Conservation (phyloP, 2,888 invertebrate genomes). For the Candidula unifasciata region DNA sequence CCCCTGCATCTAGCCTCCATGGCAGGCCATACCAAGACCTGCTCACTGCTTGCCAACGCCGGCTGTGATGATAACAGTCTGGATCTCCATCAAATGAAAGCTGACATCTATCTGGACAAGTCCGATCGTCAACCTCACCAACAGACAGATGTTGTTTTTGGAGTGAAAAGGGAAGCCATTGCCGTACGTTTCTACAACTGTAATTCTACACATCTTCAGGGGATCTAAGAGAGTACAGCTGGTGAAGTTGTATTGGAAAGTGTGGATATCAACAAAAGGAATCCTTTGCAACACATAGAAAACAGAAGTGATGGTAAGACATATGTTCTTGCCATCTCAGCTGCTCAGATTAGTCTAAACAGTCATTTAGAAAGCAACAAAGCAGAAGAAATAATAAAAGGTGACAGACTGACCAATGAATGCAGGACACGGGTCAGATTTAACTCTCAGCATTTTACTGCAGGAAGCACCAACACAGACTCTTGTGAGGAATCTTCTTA, state of each 20-base stretch:
- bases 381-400: neutral
- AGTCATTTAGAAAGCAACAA: too few species aligned
- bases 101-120: constrained; percentile 35
- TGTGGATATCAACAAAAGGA: neutral
- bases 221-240: neutral
- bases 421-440: too few species aligned
- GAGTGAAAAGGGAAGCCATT: neutral
- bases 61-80: constrained; percentile 61
- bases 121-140: neutral
- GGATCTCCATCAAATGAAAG: constrained; percentile 54
- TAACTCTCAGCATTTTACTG: neutral
- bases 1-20: constrained; percentile 66
- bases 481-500: neutral
- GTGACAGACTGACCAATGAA: neutral
- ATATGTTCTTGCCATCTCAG: too few species aligned
- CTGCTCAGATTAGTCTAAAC: too few species aligned
- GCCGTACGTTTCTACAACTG: neutral
- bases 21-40: constrained; percentile 57
- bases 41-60: constrained; percentile 58
- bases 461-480: neutral
- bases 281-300: neutral
- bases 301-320: neutral
- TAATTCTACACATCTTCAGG: neutral
- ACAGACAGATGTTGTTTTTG: neutral
- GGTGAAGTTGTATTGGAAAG: neutral